Evolutionary conservation across 2,113 vertebrate genomes (phyloP), one percentile per base, ranked within the genome.

Genomic region (Leucoraja erinaceus): DNA sequence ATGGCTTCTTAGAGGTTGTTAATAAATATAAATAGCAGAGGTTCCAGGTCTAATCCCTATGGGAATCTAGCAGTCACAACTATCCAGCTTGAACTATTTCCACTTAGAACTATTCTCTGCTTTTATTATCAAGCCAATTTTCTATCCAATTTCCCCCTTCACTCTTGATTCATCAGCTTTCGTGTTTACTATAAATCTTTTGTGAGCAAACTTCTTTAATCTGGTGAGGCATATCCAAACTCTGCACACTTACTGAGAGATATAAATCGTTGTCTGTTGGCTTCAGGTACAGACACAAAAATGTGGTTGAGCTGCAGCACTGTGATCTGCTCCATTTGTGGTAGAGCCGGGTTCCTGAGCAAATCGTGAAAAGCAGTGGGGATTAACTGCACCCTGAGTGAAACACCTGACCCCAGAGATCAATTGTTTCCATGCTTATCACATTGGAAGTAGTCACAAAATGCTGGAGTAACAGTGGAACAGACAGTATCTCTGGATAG

Each of bases 21-120:
- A 91, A 91, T 91, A 91, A 91, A 54, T 91, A 91, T 91, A 91
- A 91, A 91, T 91, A 91, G 90, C 90, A 91, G 66, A 91, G 90
- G 38, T 72, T 91, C 68, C 22, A 47, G 38, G 33, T 54, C 66
- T 91, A 18, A 91, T 91, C 90, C 90, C 90, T 72, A 18, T 91
- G 90, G 90, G 68, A 91, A 68, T 72, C 38, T 12, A 25, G 68
- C 90, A 70, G 90, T 74, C 90, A 38, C 90, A 72, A 72, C 66
- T 25, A 91, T 22, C 68, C 31, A 54, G 90, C 22, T 22, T 72
- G 90, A 91, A 91, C 66, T 74, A 72, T 70, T 88, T 91, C 31
- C 33, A 70, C 90, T 91, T 72, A 28, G 90, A 91, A 47, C 9
- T 91, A 54, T 72, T 91, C 90, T 91, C 66, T 91, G 66, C n/a